Base-by-base conservation (phyloP, 2,888 invertebrate genomes). In the Drosophila cyrtoloma region DNA sequence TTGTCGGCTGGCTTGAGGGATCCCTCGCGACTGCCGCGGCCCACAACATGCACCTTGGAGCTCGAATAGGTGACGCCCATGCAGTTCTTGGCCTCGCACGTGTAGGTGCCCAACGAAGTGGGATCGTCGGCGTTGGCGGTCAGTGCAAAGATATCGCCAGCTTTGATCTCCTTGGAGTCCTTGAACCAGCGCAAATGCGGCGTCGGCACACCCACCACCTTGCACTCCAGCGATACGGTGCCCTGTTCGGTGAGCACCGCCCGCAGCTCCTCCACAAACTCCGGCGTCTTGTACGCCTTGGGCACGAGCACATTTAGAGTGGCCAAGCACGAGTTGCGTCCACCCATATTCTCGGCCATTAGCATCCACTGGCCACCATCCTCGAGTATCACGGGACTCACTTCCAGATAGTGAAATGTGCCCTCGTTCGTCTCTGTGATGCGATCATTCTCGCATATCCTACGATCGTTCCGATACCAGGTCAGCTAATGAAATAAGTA, bases 161-260 rank as follows among this genome's bases (percentile, higher is more conserved):
- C 97, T 92, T 96, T 97, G 79, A 98, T 98, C 93, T 97, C 97
- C 77, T 96, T 95, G 72, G 96, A 96, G 93, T 97, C 98, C 94
- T 98, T 97, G 92, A 95, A 96, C 96, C 96, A 96, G 72, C 95
- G 94, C 68, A 96, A 92, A 28, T 96, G 95, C 0, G 97, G 97
- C 0, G 97, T 97, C 2, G 98, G 98, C n/a, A 97, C 97, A 22
- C 98, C 98, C 61, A 97, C 96, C 28, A 97, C 97, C 93, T 98
- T 98, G 93, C 98, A 98, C 93, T 98, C 97, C 77, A 98, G 94
- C 0, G 97, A 97, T 16, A 98, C 98, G 0, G 97, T 97, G 51
- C 98, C 98, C 84, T 97, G 96, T 91, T 97, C 97, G 0, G 97
- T 98, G 37, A 97, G 95, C 71, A 97, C 94, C 2, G 98, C 97